Evolutionary conservation across 1,140 invertebrate species (phyloP).

Genomic region (Zaprionus gabonicus): DNA sequence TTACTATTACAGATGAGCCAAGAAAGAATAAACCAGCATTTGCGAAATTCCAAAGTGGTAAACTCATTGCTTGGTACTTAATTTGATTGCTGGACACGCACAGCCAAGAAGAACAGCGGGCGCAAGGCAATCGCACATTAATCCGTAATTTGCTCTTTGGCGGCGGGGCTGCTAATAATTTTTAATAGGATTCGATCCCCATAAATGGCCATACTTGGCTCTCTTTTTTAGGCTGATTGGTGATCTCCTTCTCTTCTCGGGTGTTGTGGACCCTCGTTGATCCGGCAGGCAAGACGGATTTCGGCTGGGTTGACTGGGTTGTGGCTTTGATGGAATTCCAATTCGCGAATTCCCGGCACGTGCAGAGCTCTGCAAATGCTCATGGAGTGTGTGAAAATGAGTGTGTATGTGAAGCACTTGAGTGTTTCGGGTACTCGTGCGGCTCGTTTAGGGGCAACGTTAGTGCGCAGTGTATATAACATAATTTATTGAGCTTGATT

Average conservation of each 20-base stretch:
- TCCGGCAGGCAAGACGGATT: conserved; percentile 25
- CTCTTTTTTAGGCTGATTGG: conserved; percentile 56
- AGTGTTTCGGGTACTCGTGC: neutral
- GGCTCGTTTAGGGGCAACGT: neutral
- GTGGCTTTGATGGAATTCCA: conserved; percentile 65
- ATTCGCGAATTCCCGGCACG: conserved; percentile 72
- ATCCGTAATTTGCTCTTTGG: conserved; percentile 72
- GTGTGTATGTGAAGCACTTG: neutral
- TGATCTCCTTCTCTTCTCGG: neutral
- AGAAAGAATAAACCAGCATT: neutral
- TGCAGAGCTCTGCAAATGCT: conserved; percentile 39
- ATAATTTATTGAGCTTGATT: conserved; percentile 72
- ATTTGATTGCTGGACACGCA: conserved; percentile 61
- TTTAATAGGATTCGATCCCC: conserved; percentile 72
- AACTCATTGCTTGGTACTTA: conserved; percentile 22
- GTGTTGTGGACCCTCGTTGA: conserved; percentile 24
- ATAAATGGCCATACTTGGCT: conserved; percentile 71
- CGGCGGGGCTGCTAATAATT: conserved; percentile 67
- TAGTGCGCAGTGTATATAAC: conserved; percentile 1
- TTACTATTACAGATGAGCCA: neutral
- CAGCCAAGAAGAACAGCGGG: conserved; percentile 4
- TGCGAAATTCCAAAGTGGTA: conserved; percentile 10
- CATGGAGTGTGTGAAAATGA: neutral
- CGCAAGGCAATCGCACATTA: conserved; percentile 64
- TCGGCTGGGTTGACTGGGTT: conserved; percentile 36